Conservation (phyloP, 2,797 vertebrate species). For the Adrianichthys oophorus region DNA sequence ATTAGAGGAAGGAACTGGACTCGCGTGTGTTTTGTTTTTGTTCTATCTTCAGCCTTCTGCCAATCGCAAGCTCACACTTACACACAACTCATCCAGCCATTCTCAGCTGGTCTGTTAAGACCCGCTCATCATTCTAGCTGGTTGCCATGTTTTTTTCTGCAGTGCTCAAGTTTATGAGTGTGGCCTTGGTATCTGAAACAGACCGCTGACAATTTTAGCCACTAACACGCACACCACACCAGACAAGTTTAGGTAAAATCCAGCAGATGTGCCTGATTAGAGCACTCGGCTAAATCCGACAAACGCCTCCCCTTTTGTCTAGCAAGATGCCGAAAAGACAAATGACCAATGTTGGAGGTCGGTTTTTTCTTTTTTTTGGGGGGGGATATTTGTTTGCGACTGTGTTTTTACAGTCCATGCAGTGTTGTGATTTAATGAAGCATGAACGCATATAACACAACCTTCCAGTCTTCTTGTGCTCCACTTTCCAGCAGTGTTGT, state of each 20-base stretch:
- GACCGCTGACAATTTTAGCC: slow-evolving; percentile 57
- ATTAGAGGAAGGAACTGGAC: slow-evolving; percentile 56
- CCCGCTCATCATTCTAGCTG: slow-evolving; percentile 30
- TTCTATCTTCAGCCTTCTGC: slow-evolving; percentile 53
- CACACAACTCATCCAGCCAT: slow-evolving; percentile 12
- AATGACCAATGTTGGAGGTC: slow-evolving; percentile 20
- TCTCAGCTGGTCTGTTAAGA: slow-evolving; percentile 24
- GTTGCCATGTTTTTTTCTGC: slow-evolving; percentile 44
- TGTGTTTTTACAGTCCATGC: slow-evolving; percentile 71
- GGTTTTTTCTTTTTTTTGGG: slow-evolving; percentile 50
- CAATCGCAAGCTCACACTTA: slow-evolving; percentile 9
- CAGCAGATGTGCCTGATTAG: slow-evolving; percentile 84
- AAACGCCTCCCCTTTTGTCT: slow-evolving; percentile 26
- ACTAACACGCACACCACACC: slow-evolving; percentile 46
- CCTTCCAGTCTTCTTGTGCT: slow-evolving; percentile 59
- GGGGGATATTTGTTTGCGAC: slow-evolving; percentile 54
- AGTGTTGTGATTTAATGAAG: slow-evolving; percentile 70
- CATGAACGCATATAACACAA: slow-evolving; percentile 1
- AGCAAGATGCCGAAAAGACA: slow-evolving; percentile 55
- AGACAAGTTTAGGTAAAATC: slow-evolving; percentile 53
- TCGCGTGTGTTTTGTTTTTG: slow-evolving; percentile 40
- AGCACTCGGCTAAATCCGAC: slow-evolving; percentile 1
- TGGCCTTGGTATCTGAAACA: slow-evolving; percentile 62
- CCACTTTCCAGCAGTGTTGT: slow-evolving; percentile 79
- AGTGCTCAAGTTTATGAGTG: slow-evolving; percentile 53